These are phyloP conservation scores for Vimba vimba DNA, from an alignment of 2,113 vertebrate species.

Conservation along the genomic window DNA sequence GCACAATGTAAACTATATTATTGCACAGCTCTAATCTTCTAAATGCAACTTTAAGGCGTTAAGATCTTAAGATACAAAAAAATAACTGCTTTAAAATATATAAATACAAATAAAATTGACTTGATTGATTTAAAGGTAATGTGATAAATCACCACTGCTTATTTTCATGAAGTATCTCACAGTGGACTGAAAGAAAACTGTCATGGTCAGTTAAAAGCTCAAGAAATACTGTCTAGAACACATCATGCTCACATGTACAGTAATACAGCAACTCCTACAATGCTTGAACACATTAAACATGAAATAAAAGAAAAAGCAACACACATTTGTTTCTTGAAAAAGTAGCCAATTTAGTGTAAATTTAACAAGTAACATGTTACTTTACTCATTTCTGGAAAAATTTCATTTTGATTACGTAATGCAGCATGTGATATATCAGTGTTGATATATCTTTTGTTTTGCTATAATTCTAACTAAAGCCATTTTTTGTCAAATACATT, in stretches of 20 bases:
- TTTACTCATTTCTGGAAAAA: not conserved
- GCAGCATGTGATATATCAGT: not conserved
- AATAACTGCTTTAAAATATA: too few relatives aligned
- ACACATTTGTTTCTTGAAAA: not conserved
- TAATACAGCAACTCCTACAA: not conserved
- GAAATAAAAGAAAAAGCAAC: not conserved
- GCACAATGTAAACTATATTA: not conserved
- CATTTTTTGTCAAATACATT: not conserved
- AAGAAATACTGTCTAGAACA: not conserved
- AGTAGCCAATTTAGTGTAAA: not conserved
- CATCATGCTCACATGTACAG: not conserved
- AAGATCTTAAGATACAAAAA: too few relatives aligned
- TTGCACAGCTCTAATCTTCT: too few relatives aligned
- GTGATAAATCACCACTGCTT: not conserved
- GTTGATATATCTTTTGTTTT: conserved; percentile 20
- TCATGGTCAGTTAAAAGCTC: not conserved
- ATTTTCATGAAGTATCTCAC: not conserved
- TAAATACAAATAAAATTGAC: not conserved
- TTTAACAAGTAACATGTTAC: not conserved
- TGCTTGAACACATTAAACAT: not conserved
- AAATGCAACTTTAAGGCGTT: not conserved
- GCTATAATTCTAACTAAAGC: conserved; percentile 10
- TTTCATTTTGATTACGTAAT: not conserved
- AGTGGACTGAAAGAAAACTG: not conserved
- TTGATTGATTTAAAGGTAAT: not conserved